A percentile compares a stretch with the other conserved stretches of the same genome.
These are phyloP conservation scores for Pseudopodoces humilis DNA, from an alignment of 2,113 vertebrate species.

Conservation along the genomic window DNA sequence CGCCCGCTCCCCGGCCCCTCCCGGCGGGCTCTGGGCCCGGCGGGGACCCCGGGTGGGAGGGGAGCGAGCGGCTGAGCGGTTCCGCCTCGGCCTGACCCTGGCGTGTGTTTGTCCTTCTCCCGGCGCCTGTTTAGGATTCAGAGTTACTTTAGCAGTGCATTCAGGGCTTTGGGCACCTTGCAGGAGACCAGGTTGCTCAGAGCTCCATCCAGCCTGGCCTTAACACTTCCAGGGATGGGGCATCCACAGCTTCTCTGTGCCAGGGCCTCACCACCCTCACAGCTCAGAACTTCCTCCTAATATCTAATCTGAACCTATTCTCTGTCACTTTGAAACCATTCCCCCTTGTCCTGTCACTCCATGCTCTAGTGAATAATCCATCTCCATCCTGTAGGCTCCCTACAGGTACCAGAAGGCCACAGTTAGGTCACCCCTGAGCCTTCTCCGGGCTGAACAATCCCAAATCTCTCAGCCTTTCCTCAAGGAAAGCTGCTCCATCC, in stretches of 20 bases:
- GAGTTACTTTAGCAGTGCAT: background rate
- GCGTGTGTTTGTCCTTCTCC: no score
- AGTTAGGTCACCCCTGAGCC: background rate
- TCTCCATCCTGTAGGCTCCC: background rate
- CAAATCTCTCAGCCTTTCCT: no score
- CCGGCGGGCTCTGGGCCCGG: background rate
- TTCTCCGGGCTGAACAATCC: background rate
- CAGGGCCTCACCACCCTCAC: background rate
- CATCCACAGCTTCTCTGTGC: background rate
- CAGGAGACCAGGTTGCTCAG: background rate
- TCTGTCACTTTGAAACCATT: background rate
- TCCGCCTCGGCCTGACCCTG: background rate
- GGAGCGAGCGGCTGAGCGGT: background rate
- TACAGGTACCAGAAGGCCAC: background rate
- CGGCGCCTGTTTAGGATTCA: background rate
- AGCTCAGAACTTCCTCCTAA: background rate
- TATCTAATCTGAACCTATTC: background rate
- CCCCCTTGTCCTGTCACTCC: background rate
- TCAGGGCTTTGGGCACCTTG: background rate
- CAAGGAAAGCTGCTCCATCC: background rate
- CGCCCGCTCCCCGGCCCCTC: background rate
- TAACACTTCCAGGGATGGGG: background rate
- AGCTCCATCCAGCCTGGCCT: background rate
- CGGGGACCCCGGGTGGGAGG: background rate
- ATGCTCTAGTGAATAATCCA: background rate